Conservation (phyloP, 2,888 invertebrate species). For the Cistogaster globosa region DNA sequence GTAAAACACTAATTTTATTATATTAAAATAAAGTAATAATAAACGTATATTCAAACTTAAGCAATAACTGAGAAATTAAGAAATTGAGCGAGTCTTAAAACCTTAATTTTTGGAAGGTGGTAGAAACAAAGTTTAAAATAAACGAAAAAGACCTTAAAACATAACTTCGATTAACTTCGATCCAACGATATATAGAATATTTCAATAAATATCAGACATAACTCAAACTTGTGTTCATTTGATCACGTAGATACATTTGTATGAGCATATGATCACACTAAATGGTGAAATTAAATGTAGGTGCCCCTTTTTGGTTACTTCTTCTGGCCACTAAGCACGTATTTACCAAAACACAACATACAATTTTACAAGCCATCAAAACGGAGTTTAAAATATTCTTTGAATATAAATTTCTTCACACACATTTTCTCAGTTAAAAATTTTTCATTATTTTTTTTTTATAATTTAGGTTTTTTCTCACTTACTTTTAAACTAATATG, state of each 20-base stretch:
- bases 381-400: conserved; percentile 43
- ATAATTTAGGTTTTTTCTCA: conserved; percentile 56
- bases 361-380: conserved; percentile 38
- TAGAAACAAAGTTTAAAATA: neutral
- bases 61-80: too few species aligned
- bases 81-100: neutral
- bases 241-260: too few species aligned
- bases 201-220: too few species aligned
- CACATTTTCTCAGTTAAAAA: conserved; percentile 17
- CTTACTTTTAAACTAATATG: conserved; percentile 17
- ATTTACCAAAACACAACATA: conserved; percentile 9
- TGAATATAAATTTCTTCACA: conserved; percentile 57
- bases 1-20: conserved; percentile 34
- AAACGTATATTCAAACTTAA: too few species aligned
- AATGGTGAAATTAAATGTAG: conserved; percentile 32
- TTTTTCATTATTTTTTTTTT: conserved; percentile 44
- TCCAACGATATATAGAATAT: too few species aligned
- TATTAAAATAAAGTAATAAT: neutral
- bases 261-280: neutral
- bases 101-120: neutral
- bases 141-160: neutral
- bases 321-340: neutral
- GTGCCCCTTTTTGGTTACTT: conserved; percentile 6
- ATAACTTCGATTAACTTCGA: neutral
- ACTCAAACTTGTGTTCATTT: too few species aligned